Percentiles rank a stretch among this genome's conserved stretches.
Conservation (phyloP, 92 coral and sea anemone genomes). For the Isaurus tuberculatus region DNA sequence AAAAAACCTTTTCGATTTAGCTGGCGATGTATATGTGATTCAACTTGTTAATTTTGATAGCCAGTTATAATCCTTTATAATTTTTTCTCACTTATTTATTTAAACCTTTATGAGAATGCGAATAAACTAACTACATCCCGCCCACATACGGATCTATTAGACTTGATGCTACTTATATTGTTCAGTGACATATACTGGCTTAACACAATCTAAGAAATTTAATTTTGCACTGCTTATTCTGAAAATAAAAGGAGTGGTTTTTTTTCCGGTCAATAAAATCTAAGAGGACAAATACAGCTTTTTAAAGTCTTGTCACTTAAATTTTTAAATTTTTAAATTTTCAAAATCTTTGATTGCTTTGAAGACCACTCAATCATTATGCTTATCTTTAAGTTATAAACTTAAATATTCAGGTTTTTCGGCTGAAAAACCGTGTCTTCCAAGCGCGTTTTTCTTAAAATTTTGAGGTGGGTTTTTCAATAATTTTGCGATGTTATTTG, state of each 20-base stretch:
- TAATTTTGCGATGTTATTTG: neutral
- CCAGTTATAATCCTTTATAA: too few relatives aligned
- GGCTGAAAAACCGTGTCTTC: neutral
- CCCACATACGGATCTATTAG: too few relatives aligned
- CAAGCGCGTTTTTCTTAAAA: neutral
- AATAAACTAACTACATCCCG: too few relatives aligned
- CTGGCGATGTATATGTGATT: too few relatives aligned
- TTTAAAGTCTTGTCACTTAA: too few relatives aligned
- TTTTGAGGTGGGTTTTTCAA: neutral
- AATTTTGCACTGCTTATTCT: neutral
- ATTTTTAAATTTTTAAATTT: neutral
- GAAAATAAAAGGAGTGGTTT: neutral
- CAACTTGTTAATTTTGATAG: too few relatives aligned
- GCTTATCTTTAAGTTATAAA: neutral
- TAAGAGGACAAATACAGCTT: neutral
- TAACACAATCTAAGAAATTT: neutral
- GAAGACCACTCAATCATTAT: neutral
- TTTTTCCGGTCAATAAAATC: neutral
- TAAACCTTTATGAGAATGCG: too few relatives aligned
- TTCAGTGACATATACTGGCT: neutral
- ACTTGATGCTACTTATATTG: too few relatives aligned
- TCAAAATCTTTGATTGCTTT: neutral
- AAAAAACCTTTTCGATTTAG: too few relatives aligned
- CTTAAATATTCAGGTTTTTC: neutral
- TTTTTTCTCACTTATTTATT: too few relatives aligned